Base-by-base conservation (phyloP, 2,797 vertebrate genomes). In the Karalla daura region DNA sequence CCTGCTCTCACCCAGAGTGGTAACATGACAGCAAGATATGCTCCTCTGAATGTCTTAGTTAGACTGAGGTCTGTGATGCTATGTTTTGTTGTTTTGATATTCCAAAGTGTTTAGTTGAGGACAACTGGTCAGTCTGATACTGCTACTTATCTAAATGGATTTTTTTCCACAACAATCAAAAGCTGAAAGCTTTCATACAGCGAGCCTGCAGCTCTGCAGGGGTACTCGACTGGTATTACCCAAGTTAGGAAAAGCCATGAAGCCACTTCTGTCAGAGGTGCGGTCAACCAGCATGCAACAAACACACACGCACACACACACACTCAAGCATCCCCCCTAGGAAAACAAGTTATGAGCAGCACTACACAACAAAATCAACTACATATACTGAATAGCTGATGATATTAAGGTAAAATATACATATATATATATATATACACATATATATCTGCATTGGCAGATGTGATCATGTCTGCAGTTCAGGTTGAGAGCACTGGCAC, bases 231-330 rank as follows among this genome's bases (percentile, higher is more conserved):
- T 23, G 20, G n/a, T 17, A 21, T 9, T 14, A 6, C 35, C 14
- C 5, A 28, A 5, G 32, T n/a, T 12, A 46, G 18, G 66, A 15
- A 70, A 52, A n/a, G n/a, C 43, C 52, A 73, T 30, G 7, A 37
- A 7, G 23, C 47, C 36, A 63, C 17, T 36, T 35, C 25, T 63
- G 18, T 7, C 54, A 35, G 24, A 55, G 23, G 32, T 12, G 5
- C 15, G 39, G 7, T 36, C 36, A 66, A 61, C 54, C 54, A 66
- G 66, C 43, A 61, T 41, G 61, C 13, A 54, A 54, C 23, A 35
- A 25, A 18, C 25, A 36, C 13, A 35, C 47, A 5, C 2, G 44
- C 21, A 27, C 23, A 9, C 0, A 36, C 27, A 55, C 2, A 47
- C 21, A 30, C 7, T 44, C 17, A 54, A 9, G 44, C 2, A 39